A percentile compares a stretch with the other conserved stretches of the same genome.
phyloP scores from a whole-genome alignment of 1,140 invertebrate genomes.

The Bombyx mori region ASM3026992v2 NC_085109.1:9107501-9108000 shows the following conservation, averaged over 20 bases:
- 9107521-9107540: no score
- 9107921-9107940: slow-evolving; percentile 7
- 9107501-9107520: no score
- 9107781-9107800: no score
- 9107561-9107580: slow-evolving; percentile 15
- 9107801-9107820: no score
- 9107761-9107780: no score
- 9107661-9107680: slow-evolving; percentile 14
- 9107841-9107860: slow-evolving; percentile 19
- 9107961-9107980: slow-evolving; percentile 21
- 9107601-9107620: slow-evolving; percentile 13
- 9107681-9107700: slow-evolving; percentile 11
- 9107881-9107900: slow-evolving; percentile 16
- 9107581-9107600: slow-evolving; percentile 16
- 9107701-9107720: neutral
- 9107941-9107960: slow-evolving; percentile 15
- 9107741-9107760: no score
- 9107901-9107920: slow-evolving; percentile 22
- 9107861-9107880: slow-evolving; percentile 20
- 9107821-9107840: slow-evolving; percentile 8
- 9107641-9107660: slow-evolving; percentile 12
- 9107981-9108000: slow-evolving; percentile 31
- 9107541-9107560: no score
- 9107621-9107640: slow-evolving; percentile 12
- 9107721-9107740: no score